phyloP scores from a whole-genome alignment of 2,113 vertebrate species.

The Grallaria varia region DNA sequence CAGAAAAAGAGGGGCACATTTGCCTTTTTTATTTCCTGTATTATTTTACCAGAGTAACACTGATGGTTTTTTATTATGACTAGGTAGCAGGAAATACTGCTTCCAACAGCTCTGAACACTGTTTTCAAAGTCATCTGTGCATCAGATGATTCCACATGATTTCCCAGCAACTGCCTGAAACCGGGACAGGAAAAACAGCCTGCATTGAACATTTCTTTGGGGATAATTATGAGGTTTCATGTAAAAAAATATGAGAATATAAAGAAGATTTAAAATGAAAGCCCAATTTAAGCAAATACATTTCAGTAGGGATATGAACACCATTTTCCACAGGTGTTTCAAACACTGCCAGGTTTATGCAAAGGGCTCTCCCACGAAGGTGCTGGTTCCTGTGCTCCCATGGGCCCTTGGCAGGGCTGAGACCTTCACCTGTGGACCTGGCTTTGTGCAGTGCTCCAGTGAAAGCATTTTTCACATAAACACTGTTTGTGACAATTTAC shows the following conservation, averaged over 20 bases:
- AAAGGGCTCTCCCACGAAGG: neutral
- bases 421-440: neutral
- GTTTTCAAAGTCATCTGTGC: neutral
- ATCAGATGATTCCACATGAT: constrained; percentile 15
- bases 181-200: neutral
- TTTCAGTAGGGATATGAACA: neutral
- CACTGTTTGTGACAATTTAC: accelerated
- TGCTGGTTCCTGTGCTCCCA: neutral
- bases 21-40: neutral
- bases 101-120: neutral
- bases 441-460: neutral
- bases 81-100: neutral
- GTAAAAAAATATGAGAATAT: neutral
- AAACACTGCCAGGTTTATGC: neutral
- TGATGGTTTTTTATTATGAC: neutral
- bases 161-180: neutral
- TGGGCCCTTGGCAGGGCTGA: neutral
- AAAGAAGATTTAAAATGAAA: neutral
- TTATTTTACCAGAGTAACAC: neutral
- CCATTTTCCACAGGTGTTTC: neutral
- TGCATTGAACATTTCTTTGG: neutral
- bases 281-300: neutral
- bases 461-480: neutral
- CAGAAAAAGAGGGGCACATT: accelerated
- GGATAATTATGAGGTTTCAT: neutral